A percentile compares a stretch with the other conserved stretches of the same genome.
Evolutionary conservation across 2,797 vertebrate genomes (phyloP).

Genomic region (Sebastes hubbsi): DNA sequence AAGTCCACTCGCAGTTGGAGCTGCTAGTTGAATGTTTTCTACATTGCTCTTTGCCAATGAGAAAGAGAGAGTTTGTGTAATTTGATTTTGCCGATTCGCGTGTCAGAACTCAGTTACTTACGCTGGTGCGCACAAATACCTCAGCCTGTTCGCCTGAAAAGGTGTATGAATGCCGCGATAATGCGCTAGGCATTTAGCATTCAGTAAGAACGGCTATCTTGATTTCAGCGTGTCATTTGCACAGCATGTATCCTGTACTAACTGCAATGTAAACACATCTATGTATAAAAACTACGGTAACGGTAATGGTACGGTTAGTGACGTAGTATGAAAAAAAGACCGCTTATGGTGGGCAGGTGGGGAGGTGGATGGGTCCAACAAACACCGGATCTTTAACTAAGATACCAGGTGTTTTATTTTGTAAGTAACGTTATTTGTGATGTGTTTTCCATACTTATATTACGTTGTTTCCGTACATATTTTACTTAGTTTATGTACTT

Average conservation of each 20-base stretch:
- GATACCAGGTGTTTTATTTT: not conserved
- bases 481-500: too few species aligned
- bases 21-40: not conserved
- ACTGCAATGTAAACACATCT: not conserved
- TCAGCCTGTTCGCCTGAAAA: not conserved
- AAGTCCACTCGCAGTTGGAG: not conserved
- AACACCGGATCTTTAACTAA: too few species aligned
- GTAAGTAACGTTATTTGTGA: not conserved
- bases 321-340: not conserved
- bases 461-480: too few species aligned
- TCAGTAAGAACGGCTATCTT: not conserved
- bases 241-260: not conserved
- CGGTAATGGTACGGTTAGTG: not conserved
- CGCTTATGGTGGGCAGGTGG: not conserved
- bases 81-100: not conserved
- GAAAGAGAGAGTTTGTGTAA: not conserved
- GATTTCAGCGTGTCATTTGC: not conserved
- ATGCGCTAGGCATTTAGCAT: not conserved
- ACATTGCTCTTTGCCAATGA: not conserved
- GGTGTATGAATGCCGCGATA: not conserved
- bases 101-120: not conserved
- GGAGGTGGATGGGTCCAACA: not conserved
- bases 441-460: too few species aligned
- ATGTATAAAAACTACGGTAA: not conserved
- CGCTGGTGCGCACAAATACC: not conserved